Evolutionary conservation across 2,888 invertebrate genomes (phyloP), one percentile per base, ranked within the genome.

Genomic region (Beris chalybata): DNA sequence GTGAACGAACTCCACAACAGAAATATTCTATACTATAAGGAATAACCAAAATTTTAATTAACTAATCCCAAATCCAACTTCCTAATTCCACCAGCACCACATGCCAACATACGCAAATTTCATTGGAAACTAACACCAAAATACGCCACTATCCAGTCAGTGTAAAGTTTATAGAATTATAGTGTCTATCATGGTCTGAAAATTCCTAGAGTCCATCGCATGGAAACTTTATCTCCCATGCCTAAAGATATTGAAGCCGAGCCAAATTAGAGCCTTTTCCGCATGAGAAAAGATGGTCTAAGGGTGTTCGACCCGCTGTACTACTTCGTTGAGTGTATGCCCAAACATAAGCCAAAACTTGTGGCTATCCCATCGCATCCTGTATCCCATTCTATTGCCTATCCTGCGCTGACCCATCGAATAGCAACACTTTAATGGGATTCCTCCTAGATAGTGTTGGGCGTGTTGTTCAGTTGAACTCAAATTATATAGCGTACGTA

Each of bases 141-240:
- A 22, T 22, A 38, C 38, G 5, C 38, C 38, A 38, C 38, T 38
- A 5, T 38, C 38, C 7, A 38, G 7, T 38, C 38, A 9, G 38
- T 38, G 9, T 38, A 38, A 38, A 38, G 38, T 38, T 61, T 44
- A 64, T 55, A 64, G 54, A 64, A 47, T 64, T 64, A 54, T 54
- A 64, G n/a, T 64, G 64, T 64, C 53, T 54, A 55, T 64, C 64
- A 47, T 54, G 54, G 64, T 64, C 54, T 64, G 13, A 4, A 38
- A 38, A 38, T 7, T 38, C 38, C 38, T 9, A 5, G 2, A 64
- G 53, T 32, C 13, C 53, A 43, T 54, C 29, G n/a, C 54, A 64
- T 53, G 31, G 38, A 15, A 56, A 38, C 38, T 38, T 64, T 64
- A 55, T 55, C 55, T 44, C 55, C 31, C 32, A 32, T 32, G 48